phyloP scores from a whole-genome alignment of 2,113 vertebrate species.

The Vidua chalybeata region DNA sequence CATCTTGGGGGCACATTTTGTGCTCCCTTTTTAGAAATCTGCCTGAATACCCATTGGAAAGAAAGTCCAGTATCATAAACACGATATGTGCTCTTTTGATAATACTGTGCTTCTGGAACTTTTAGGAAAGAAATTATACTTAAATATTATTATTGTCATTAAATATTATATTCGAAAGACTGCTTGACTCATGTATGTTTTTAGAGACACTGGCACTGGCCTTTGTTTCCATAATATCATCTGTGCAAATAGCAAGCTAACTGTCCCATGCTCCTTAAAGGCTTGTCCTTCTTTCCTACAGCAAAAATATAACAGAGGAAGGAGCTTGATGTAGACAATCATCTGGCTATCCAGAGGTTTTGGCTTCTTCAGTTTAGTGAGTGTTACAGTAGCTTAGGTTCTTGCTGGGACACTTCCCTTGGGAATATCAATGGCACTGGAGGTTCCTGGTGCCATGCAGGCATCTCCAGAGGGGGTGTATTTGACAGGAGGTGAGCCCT shows the following conservation, averaged over 20 bases:
- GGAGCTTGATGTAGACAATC: neutral
- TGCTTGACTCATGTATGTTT: neutral
- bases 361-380: neutral
- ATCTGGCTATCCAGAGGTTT: neutral
- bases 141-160: neutral
- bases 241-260: neutral
- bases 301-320: neutral
- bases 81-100: neutral
- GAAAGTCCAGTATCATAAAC: neutral
- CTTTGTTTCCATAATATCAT: neutral
- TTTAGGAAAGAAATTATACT: neutral
- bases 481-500: neutral
- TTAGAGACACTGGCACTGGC: neutral
- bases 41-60: neutral
- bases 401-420: neutral
- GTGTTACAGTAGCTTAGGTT: neutral
- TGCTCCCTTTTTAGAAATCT: neutral
- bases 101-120: neutral
- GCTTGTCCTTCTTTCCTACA: neutral
- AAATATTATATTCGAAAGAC: neutral
- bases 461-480: neutral
- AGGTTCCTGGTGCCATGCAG: neutral
- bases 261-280: neutral
- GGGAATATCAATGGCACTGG: neutral
- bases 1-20: accelerated